These are phyloP conservation scores for Harpegnathos saltator DNA, from an alignment of 1,140 invertebrate genomes.

Conservation along the genomic window DNA sequence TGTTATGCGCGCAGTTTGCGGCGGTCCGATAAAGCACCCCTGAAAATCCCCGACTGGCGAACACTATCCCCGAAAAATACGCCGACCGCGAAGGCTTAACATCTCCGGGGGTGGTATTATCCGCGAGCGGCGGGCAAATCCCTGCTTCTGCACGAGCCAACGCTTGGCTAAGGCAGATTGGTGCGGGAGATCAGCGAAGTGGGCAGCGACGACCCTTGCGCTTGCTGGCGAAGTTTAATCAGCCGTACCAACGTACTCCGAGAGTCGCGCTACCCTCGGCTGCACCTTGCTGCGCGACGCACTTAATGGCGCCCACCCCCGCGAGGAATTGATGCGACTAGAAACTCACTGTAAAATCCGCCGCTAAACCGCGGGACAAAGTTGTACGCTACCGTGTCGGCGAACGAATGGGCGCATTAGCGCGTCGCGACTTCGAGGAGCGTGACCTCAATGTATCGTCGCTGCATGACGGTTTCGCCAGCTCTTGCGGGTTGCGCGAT, in stretches of 20 bases:
- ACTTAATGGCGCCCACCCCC: slow-evolving; percentile 66
- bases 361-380: slow-evolving; percentile 59
- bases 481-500: slow-evolving; percentile 24
- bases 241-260: slow-evolving; percentile 41
- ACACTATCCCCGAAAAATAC: slow-evolving; percentile 48
- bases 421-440: slow-evolving; percentile 7
- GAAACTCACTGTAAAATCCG: slow-evolving; percentile 59
- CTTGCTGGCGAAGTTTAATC: slow-evolving; percentile 69
- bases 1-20: slow-evolving; percentile 49
- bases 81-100: slow-evolving; percentile 42
- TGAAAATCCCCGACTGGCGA: slow-evolving; percentile 46
- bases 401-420: slow-evolving; percentile 34
- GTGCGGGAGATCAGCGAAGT: slow-evolving; percentile 64
- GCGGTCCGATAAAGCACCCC: slow-evolving; percentile 44
- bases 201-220: slow-evolving; percentile 47
- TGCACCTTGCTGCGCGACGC: slow-evolving; percentile 23
- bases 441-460: slow-evolving; percentile 28
- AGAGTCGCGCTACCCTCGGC: neutral
- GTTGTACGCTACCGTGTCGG: slow-evolving; percentile 43
- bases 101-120: slow-evolving; percentile 53
- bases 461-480: slow-evolving; percentile 7
- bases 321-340: slow-evolving; percentile 21
- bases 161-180: slow-evolving; percentile 64
- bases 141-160: slow-evolving; percentile 26
- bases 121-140: slow-evolving; percentile 58